Conservation (phyloP, 2,797 vertebrate species). For the Sebastes trivittatus region DNA sequence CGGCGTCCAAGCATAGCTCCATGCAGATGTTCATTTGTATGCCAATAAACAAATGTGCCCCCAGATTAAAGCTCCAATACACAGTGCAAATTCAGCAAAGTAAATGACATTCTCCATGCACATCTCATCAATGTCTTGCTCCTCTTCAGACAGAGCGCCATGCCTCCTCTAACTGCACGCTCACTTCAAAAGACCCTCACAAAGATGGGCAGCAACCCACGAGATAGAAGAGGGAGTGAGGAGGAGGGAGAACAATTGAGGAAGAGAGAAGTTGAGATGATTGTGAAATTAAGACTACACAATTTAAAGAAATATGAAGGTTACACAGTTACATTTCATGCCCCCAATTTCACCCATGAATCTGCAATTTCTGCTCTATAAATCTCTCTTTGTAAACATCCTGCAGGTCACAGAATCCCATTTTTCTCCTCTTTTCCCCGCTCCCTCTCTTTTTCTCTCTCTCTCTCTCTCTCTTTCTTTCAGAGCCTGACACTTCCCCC, state of each 20-base stretch:
- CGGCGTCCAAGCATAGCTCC: constrained; percentile 73
- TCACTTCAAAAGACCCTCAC: constrained; percentile 55
- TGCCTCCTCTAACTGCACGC: constrained; percentile 37
- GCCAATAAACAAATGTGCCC: constrained; percentile 82
- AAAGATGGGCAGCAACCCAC: constrained; percentile 34
- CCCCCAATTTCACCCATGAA: constrained; percentile 38
- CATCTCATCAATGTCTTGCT: constrained; percentile 63
- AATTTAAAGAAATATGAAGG: constrained; percentile 22
- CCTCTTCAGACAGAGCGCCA: constrained; percentile 42
- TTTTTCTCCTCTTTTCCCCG: constrained; percentile 15
- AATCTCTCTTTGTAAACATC: constrained; percentile 55
- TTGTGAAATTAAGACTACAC: constrained; percentile 38
- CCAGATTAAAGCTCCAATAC: constrained; percentile 79
- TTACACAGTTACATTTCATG: constrained; percentile 32
- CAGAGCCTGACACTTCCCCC: constrained; percentile 62
- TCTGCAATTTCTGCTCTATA: constrained; percentile 46
- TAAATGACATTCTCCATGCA: constrained; percentile 69
- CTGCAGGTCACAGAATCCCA: constrained; percentile 44
- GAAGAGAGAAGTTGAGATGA: constrained; percentile 20
- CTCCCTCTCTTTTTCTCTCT: constrained; percentile 11
- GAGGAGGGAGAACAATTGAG: neutral
- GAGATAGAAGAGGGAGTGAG: constrained; percentile 3
- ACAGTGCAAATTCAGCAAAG: constrained; percentile 73
- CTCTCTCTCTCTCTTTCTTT: constrained; percentile 49
- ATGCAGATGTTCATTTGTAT: constrained; percentile 81